phyloP scores from a whole-genome alignment of 1,140 invertebrate species.

The Calycopis cecrops region DNA sequence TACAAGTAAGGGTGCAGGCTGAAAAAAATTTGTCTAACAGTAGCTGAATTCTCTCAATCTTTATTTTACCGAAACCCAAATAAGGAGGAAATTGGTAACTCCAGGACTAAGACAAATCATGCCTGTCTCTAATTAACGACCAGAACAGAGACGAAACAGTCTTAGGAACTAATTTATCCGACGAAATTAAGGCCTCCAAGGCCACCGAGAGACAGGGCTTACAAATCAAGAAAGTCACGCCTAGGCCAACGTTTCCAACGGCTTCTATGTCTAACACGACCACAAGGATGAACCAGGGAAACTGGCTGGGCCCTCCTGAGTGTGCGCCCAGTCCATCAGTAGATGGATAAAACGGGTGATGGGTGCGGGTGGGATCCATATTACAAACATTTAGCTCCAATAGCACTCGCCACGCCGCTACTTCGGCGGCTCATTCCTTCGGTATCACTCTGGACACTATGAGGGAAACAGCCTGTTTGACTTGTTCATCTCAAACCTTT shows the following conservation, averaged over 20 bases:
- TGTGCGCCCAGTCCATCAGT: background rate
- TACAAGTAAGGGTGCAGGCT: background rate
- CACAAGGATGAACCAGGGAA: constrained; percentile 21
- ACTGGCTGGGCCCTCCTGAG: constrained; percentile 30
- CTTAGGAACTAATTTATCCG: constrained; percentile 23
- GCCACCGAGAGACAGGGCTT: constrained; percentile 21
- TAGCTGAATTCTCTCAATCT: constrained; percentile 26
- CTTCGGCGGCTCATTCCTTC: too few species aligned
- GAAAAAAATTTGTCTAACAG: constrained; percentile 23
- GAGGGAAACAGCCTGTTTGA: too few species aligned
- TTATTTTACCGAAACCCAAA: constrained; percentile 19
- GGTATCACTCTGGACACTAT: too few species aligned
- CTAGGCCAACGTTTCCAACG: background rate
- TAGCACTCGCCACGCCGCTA: too few species aligned
- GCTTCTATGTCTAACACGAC: background rate
- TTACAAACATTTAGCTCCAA: too few species aligned
- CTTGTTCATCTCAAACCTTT: too few species aligned
- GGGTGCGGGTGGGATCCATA: too few species aligned
- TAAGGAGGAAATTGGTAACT: constrained; percentile 25
- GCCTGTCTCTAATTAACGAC: constrained; percentile 20
- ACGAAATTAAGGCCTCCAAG: constrained; percentile 34
- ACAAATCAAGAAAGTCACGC: constrained; percentile 24
- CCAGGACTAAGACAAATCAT: constrained; percentile 23
- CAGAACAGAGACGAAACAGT: constrained; percentile 24
- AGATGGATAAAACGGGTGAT: too few species aligned